Evolutionary conservation across 2,888 invertebrate species (phyloP), one percentile per base, ranked within the genome.

Genomic region (Tiphia femorata): DNA sequence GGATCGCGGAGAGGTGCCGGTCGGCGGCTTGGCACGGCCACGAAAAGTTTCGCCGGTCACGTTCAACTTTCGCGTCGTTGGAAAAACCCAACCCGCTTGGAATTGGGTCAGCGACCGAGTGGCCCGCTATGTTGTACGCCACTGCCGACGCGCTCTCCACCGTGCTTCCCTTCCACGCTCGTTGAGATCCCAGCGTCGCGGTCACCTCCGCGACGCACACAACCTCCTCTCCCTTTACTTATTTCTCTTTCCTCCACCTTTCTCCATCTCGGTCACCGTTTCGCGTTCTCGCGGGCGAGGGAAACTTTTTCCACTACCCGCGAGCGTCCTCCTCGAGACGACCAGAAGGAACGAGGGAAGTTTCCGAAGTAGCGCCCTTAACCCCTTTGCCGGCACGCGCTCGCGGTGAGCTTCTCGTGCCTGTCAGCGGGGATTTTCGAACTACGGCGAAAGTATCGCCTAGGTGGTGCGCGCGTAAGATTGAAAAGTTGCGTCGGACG

Each of bases 41-140:
- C 72, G 73, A 74, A 76, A 76, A 76, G 63, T 78, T 76, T 76
- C 67, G 61, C 70, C 73, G 72, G 75, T 73, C 77, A 73, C 75
- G 72, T 75, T 75, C 70, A 70, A 76, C 75, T 76, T 73, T 74
- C 73, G 72, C 74, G 70, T 60, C 67, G 71, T 73, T 74, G 63
- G 67, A 66, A 74, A 75, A 73, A 73, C 62, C 68, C 64, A 59
- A n/a, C 62, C 61, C 66, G 58, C 33, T 35, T 59, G 61, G 63
- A 70, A 75, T 71, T 75, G 61, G 71, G 72, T 75, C 75, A 52
- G 47, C 57, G 57, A 57, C 57, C 57, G 57, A 57, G 53, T 53
- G 52, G 29, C 43, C 29, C 29, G 27, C 29, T 29, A 14, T 7
- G n/a, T 7, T n/a, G 5, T 25, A 6, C 25, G 8, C 25, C 25